Conservation (phyloP, 2,888 invertebrate genomes). For the Ophion slaviceki region DNA sequence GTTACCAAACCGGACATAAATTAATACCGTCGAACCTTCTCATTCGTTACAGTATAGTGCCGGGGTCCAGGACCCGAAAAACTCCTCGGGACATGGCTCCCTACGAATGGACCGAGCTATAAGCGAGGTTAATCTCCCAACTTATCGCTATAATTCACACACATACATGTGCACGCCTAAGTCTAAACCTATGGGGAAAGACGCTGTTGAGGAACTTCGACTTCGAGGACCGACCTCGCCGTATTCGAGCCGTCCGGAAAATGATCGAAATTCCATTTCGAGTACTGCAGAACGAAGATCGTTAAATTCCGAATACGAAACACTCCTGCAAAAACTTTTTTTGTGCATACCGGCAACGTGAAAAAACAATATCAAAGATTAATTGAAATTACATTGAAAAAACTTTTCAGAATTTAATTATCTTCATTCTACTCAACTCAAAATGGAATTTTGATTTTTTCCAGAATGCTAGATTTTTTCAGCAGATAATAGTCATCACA, state of each 20-base stretch:
- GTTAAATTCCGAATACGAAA: too few relatives aligned
- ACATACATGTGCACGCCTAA: slow-evolving; percentile 70
- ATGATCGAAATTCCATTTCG: background rate
- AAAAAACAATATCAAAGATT: too few relatives aligned
- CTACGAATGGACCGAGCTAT: slow-evolving; percentile 69
- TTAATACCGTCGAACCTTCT: slow-evolving; percentile 82
- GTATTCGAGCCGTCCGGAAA: too few relatives aligned
- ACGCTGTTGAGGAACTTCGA: background rate
- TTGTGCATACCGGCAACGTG: too few relatives aligned
- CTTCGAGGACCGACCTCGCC: background rate
- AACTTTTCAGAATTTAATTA: too few relatives aligned
- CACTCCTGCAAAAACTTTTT: too few relatives aligned
- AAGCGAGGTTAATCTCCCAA: slow-evolving; percentile 82
- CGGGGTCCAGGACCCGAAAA: slow-evolving; percentile 69
- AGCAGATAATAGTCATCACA: too few relatives aligned
- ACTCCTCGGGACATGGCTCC: slow-evolving; percentile 58
- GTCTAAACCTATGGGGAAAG: slow-evolving; percentile 22
- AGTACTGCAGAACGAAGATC: background rate
- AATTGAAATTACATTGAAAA: too few relatives aligned
- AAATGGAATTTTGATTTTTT: too few relatives aligned
- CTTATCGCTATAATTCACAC: slow-evolving; percentile 79
- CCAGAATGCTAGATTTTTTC: too few relatives aligned
- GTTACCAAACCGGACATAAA: slow-evolving; percentile 82
- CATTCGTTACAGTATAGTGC: slow-evolving; percentile 78
- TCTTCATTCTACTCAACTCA: too few relatives aligned